Evolutionary conservation across 2,797 vertebrate species (phyloP).

Genomic region (Danio tinwini): DNA sequence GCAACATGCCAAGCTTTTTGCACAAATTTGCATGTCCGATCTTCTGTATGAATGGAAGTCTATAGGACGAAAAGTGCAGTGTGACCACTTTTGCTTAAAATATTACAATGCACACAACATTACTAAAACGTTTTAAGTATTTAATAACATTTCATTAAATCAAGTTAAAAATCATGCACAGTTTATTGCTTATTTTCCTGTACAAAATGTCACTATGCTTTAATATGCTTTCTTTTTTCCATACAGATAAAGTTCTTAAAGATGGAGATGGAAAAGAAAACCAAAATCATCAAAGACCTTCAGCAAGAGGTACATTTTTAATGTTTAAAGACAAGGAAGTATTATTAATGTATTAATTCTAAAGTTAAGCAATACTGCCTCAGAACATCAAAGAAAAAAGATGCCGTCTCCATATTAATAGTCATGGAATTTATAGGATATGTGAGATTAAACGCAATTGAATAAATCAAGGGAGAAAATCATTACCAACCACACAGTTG

Average conservation of each 20-base stretch:
- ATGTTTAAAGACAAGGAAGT: background rate
- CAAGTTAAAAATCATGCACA: background rate
- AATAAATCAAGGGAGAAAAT: slow-evolving; percentile 5
- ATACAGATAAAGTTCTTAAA: slow-evolving; percentile 95
- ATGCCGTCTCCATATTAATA: background rate
- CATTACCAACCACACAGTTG: background rate
- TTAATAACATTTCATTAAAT: background rate
- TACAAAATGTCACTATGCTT: background rate
- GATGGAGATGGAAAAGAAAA: slow-evolving; percentile 98
- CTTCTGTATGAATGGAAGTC: no score
- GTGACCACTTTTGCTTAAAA: no score
- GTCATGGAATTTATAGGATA: background rate
- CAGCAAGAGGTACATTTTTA: slow-evolving; percentile 89
- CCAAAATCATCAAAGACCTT: slow-evolving; percentile 96
- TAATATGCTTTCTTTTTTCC: background rate
- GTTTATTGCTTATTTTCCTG: background rate
- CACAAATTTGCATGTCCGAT: no score
- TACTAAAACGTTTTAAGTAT: background rate
- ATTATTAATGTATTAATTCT: slow-evolving; percentile 15
- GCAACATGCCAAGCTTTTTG: no score
- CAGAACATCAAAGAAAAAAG: background rate
- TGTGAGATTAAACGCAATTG: background rate
- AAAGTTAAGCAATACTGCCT: background rate
- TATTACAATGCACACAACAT: no score
- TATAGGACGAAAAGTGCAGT: no score